Conservation (phyloP, 2,888 invertebrate genomes). For the Agrilus biguttatus region DNA sequence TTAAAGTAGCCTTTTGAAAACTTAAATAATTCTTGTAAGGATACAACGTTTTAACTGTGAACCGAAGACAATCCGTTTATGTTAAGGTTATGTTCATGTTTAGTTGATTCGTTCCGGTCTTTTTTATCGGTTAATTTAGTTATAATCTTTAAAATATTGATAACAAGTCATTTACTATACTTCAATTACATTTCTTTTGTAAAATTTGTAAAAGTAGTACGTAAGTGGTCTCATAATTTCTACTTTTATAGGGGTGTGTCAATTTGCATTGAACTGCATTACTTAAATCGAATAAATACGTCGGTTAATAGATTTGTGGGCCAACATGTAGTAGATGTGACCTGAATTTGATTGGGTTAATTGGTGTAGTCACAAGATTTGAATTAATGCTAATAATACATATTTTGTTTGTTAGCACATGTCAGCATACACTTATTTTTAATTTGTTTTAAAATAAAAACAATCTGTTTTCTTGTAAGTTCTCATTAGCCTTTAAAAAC, state of each 20-base stretch:
- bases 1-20: neutral
- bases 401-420: neutral
- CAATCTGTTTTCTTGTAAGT: too few species aligned
- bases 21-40: neutral
- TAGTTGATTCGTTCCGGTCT: conserved; percentile 24
- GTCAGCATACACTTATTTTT: neutral
- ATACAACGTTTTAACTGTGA: conserved; percentile 1
- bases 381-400: neutral
- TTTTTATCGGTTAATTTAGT: conserved; percentile 11
- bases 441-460: neutral
- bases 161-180: neutral
- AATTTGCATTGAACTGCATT: conserved; percentile 4
- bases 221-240: too few species aligned
- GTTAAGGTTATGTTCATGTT: conserved; percentile 26
- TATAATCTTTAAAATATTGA: neutral
- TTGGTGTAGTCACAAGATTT: conserved; percentile 11
- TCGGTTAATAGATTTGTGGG: conserved; percentile 13
- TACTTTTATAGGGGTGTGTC: conserved; percentile 6
- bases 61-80: conserved; percentile 3
- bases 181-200: too few species aligned
- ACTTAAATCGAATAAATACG: conserved; percentile 12
- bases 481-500: too few species aligned
- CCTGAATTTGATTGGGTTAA: conserved; percentile 20
- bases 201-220: too few species aligned
- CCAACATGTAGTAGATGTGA: conserved; percentile 16